Evolutionary conservation across 1,140 invertebrate genomes (phyloP), one percentile per base, ranked within the genome.

Genomic region (Eueides isabella): DNA sequence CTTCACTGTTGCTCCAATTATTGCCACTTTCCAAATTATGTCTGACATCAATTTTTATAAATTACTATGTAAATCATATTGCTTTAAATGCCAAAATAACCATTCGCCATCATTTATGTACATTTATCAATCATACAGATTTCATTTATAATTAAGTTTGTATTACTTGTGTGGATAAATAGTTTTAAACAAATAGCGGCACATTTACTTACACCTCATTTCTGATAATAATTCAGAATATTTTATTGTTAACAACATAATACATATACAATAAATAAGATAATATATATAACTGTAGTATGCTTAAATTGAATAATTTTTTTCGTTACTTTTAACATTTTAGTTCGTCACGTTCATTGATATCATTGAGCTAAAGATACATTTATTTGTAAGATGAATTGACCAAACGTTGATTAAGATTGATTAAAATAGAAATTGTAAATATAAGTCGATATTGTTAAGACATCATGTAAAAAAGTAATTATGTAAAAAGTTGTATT

Each of bases 371-470:
- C 44, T 70, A 75, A 38, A 72, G 67, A 67, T 63, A 75, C 63
- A 74, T 87, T 86, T 86, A 91, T 87, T 85, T 87, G 77, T 82
- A 86, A 88, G 89, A 91, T 89, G 87, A 88, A 90, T 90, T 92
- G 91, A 92, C 91, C 91, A 92, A 92, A 91, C 84, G 83, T 92
- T 90, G 76, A 84, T 74, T 92, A 89, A 92, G 87, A 85, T 85
- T 85, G 80, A 84, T 82, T 80, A 78, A 30, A 63, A 72, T 79
- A 79, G 65, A 78, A 68, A 70, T 44, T 84, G 80, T 82, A 83
- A 77, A 81, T 84, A 83, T 80, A 80, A 85, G 79, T 80, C 72
- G 65, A 81, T 83, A 85, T 84, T 79, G 83, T 72, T 88, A 87
- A 90, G 78, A 87, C 80, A 83, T 85, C 80, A 81, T 87, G 81